phyloP scores from a whole-genome alignment of 2,888 invertebrate genomes.

The Cephonodes hylas region DNA sequence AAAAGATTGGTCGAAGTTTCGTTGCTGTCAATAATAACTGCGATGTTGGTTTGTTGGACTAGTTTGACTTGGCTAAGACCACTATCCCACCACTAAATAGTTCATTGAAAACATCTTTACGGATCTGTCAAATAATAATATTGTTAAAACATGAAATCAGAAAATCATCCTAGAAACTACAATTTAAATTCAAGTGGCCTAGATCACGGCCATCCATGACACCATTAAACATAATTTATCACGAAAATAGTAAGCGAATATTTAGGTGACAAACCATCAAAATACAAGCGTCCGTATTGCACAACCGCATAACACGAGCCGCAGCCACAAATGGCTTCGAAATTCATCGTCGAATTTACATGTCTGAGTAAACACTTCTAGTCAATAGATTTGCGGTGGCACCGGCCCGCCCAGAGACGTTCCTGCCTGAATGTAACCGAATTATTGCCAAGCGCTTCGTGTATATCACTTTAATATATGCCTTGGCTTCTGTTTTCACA shows the following conservation, averaged over 20 bases:
- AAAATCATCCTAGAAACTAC: no score
- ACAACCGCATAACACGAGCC: neutral
- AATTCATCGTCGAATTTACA: neutral
- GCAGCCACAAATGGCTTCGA: neutral
- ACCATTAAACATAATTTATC: neutral
- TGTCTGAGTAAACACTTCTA: neutral
- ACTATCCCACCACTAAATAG: no score
- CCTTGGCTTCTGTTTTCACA: neutral
- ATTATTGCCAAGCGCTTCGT: neutral
- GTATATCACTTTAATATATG: neutral
- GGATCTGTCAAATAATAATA: no score
- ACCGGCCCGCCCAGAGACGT: slow-evolving; percentile 10
- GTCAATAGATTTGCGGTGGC: slow-evolving; percentile 10
- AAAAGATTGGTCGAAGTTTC: no score
- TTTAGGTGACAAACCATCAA: neutral
- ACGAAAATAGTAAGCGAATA: neutral
- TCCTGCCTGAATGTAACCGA: neutral
- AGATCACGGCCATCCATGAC: neutral
- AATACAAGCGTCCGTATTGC: neutral
- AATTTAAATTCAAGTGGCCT: no score
- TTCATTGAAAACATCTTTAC: no score
- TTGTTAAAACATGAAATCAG: no score
- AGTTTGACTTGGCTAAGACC: no score
- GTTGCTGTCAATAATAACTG: no score
- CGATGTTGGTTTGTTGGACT: no score